phyloP scores from a whole-genome alignment of 2,888 invertebrate genomes.

The Parnassius mnemosyne region DNA sequence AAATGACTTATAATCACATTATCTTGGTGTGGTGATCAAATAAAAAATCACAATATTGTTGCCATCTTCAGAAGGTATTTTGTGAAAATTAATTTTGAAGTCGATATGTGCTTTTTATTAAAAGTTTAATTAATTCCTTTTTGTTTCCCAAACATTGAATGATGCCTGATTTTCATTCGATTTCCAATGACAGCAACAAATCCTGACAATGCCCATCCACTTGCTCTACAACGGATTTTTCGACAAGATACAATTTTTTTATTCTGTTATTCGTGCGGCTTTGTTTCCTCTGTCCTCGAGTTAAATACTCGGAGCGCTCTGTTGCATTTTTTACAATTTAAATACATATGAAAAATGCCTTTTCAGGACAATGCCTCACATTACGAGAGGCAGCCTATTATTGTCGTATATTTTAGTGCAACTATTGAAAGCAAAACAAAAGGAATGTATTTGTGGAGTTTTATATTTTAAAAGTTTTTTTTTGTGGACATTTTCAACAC shows the following conservation, averaged over 20 bases:
- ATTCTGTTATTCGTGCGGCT: conserved; percentile 13
- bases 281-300: conserved; percentile 8
- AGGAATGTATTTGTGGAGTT: not conserved
- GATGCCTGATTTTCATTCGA: conserved; percentile 6
- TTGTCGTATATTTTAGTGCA: conserved; percentile 9
- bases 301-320: not conserved
- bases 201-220: not conserved
- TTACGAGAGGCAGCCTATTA: conserved; percentile 12
- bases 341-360: conserved; percentile 19
- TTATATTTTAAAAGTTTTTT: not conserved
- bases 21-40: too few relatives aligned
- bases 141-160: not conserved
- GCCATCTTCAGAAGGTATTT: too few relatives aligned
- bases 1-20: too few relatives aligned
- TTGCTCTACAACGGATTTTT: conserved; percentile 4
- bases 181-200: not conserved
- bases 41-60: too few relatives aligned
- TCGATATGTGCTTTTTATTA: not conserved
- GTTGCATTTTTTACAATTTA: conserved; percentile 19
- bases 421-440: conserved; percentile 21
- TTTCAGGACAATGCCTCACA: conserved; percentile 15
- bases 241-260: conserved; percentile 16
- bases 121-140: not conserved
- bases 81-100: not conserved
- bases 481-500: not conserved